A percentile compares a stretch with the other conserved stretches of the same genome.
These are phyloP conservation scores for Strix uralensis DNA, from an alignment of 2,113 vertebrate genomes.

Conservation along the genomic window DNA sequence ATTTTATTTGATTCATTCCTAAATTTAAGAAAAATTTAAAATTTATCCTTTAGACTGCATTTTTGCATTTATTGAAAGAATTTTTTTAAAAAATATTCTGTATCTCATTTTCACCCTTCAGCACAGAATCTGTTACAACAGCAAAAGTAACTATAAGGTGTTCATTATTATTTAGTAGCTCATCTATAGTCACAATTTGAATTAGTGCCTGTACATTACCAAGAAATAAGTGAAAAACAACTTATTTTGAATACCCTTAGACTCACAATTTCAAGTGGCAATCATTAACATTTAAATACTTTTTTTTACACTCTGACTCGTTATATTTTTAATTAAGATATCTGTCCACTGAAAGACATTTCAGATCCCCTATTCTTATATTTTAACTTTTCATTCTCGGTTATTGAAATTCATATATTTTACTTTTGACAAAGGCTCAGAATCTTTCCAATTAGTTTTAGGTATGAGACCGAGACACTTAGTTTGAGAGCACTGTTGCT, in stretches of 20 bases:
- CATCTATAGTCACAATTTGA: background rate
- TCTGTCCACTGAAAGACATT: background rate
- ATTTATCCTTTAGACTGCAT: background rate
- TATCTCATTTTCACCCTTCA: background rate
- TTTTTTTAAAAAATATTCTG: background rate
- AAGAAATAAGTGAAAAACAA: background rate
- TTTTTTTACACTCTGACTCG: background rate
- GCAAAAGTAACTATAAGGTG: background rate
- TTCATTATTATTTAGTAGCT: background rate
- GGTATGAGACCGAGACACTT: background rate
- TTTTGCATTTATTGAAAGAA: background rate
- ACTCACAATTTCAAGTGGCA: background rate
- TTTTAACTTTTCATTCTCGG: background rate
- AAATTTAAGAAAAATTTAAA: background rate
- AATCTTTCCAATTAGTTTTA: background rate
- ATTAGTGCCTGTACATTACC: background rate
- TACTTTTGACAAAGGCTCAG: background rate
- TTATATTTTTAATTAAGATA: background rate
- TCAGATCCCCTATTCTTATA: background rate
- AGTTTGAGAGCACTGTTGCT: background rate
- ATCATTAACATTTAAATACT: background rate
- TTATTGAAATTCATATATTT: background rate
- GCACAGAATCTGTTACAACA: background rate
- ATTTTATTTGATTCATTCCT: background rate
- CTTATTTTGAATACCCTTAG: background rate